A percentile compares a stretch with the other conserved stretches of the same genome.
Conservation (phyloP, 2,797 vertebrate species). For the Myotis daubentonii region DNA sequence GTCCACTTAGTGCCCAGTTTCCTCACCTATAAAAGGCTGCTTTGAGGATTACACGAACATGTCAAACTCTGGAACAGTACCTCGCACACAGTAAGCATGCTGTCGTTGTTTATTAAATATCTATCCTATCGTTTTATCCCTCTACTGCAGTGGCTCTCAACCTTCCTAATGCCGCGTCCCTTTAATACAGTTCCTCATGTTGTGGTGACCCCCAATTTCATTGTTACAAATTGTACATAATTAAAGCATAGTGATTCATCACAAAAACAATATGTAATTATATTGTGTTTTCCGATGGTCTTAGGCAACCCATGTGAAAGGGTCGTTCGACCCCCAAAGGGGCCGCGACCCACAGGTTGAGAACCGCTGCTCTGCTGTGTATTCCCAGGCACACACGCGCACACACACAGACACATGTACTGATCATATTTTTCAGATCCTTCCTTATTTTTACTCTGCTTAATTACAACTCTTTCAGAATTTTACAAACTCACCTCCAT, state of each 20-base stretch:
- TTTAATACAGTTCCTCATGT: too few species aligned
- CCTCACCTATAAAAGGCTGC: neutral
- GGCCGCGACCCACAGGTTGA: too few species aligned
- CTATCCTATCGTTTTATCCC: neutral
- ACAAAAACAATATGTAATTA: too few species aligned
- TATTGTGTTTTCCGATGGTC: too few species aligned
- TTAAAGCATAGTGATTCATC: too few species aligned
- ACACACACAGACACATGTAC: neutral
- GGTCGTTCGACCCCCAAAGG: too few species aligned
- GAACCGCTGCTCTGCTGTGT: neutral
- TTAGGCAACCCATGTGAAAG: too few species aligned
- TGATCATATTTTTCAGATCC: neutral
- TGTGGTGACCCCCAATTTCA: too few species aligned
- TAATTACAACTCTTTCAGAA: neutral
- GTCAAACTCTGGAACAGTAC: neutral
- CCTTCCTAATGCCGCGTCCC: too few species aligned
- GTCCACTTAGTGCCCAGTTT: neutral
- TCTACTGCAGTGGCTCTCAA: neutral
- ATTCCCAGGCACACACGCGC: fast-evolving
- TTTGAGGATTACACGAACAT: neutral
- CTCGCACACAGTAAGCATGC: neutral
- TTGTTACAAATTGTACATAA: too few species aligned
- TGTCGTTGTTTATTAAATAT: neutral
- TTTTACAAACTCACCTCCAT: neutral
- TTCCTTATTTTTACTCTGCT: neutral